Percentiles rank a stretch among this genome's conserved stretches.
These are phyloP conservation scores for Pampusana beccarii DNA, from an alignment of 2,113 vertebrate genomes.

Conservation along the genomic window DNA sequence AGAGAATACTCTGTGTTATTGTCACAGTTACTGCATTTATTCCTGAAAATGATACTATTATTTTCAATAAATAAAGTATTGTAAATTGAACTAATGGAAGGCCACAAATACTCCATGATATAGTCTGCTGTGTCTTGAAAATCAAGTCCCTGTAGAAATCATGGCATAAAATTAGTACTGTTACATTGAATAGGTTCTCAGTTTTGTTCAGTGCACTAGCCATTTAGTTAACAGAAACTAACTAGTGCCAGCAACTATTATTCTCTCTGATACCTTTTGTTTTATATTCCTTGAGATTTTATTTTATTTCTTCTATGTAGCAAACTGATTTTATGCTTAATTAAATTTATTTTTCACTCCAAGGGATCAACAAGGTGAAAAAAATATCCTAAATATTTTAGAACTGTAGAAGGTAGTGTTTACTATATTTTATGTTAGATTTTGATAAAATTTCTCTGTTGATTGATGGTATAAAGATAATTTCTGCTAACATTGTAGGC, in stretches of 20 bases:
- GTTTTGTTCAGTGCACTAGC: background rate
- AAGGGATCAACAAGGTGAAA: background rate
- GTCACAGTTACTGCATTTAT: background rate
- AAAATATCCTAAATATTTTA: background rate
- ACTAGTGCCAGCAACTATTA: background rate
- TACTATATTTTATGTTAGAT: background rate
- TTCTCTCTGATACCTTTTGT: background rate
- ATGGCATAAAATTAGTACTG: background rate
- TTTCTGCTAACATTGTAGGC: background rate
- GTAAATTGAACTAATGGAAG: background rate
- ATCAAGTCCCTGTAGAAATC: background rate
- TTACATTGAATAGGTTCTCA: background rate
- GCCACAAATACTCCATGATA: background rate
- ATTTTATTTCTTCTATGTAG: background rate
- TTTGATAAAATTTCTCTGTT: background rate
- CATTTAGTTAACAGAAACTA: background rate
- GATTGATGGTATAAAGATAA: background rate
- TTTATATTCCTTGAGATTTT: background rate
- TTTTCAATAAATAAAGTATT: background rate
- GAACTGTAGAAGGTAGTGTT: background rate
- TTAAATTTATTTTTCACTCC: background rate
- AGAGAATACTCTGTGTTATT: background rate
- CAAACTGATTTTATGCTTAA: background rate
- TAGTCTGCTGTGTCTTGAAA: constrained; percentile 5
- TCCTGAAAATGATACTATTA: background rate